Conservation (phyloP, 2,113 vertebrate species). For the Nesoenas mayeri region DNA sequence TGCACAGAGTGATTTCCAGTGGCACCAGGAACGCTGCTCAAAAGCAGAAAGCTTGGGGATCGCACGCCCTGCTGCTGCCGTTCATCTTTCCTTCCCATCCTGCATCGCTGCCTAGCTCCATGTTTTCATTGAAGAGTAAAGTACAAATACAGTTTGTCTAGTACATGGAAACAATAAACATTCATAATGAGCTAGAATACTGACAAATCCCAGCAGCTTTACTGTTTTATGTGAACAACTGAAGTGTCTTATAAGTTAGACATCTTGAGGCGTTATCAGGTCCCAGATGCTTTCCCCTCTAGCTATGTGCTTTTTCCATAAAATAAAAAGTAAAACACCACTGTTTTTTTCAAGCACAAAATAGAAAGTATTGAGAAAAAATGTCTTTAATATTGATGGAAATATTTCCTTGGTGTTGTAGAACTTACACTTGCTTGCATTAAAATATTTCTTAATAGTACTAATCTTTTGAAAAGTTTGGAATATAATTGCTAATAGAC, state of each 20-base stretch:
- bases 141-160: background rate
- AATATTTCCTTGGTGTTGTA: background rate
- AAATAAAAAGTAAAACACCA: background rate
- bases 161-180: background rate
- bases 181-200: background rate
- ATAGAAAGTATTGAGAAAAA: background rate
- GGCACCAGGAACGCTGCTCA: background rate
- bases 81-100: background rate
- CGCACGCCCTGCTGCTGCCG: background rate
- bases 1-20: background rate
- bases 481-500: rapidly evolving
- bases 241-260: background rate
- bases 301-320: background rate
- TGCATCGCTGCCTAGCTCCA: rapidly evolving
- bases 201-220: background rate
- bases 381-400: background rate
- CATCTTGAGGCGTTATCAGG: background rate
- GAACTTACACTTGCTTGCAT: background rate
- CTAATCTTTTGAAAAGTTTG: background rate
- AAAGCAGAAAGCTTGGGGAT: background rate
- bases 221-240: background rate
- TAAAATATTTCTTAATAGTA: background rate
- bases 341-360: background rate
- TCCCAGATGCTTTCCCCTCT: background rate
- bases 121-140: background rate